Evolutionary conservation across 2,888 invertebrate species (phyloP), one percentile per base, ranked within the genome.

Genomic region (Uropetala carovei): DNA sequence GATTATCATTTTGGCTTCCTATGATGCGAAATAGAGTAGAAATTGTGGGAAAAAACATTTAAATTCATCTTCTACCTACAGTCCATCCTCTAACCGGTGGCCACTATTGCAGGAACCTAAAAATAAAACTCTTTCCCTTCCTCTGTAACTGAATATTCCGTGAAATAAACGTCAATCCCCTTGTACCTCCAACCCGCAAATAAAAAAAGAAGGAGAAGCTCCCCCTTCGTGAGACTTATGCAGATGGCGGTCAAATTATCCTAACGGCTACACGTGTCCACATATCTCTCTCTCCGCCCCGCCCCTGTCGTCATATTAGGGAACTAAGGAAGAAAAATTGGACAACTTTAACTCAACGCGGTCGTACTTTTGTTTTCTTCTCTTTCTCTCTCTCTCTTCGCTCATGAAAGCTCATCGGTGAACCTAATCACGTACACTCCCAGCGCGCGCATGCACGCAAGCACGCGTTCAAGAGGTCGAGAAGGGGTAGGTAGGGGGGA

Each of bases 241-340:
- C 75, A 75, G 75, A 75, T 75, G 68, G 68, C 68, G 68, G 8
- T 68, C 22, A 27, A 27, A 75, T 18, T 27, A 75, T 75, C 27
- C 43, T 75, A 27, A 75, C 27, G 75, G 75, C 75, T 75, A 75
- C 75, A 75, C 75, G 75, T 75, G 75, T 75, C 75, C 75, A 60
- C 60, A 13, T 43, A 1, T 43, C 43, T 27, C 75, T 75, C n/a
- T 75, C 75, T 22, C 75, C 27, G 75, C 75, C 75, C 22, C 75
- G 27, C 75, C 75, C 43, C 75, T 75, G 27, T 14, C 75, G 75
- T 27, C 75, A 27, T 75, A 75, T 75, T 75, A 75, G 27, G 22
- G 75, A 75, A 75, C 75, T 75, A 75, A 75, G 75, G 22, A 75
- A 75, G 75, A 75, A 75, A 75, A 75, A 75, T 75, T 75, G 75